A percentile compares a stretch with the other conserved stretches of the same genome.
These are phyloP conservation scores for Leptatherina wallacei DNA, from an alignment of 2,797 vertebrate genomes.

Conservation along the genomic window DNA sequence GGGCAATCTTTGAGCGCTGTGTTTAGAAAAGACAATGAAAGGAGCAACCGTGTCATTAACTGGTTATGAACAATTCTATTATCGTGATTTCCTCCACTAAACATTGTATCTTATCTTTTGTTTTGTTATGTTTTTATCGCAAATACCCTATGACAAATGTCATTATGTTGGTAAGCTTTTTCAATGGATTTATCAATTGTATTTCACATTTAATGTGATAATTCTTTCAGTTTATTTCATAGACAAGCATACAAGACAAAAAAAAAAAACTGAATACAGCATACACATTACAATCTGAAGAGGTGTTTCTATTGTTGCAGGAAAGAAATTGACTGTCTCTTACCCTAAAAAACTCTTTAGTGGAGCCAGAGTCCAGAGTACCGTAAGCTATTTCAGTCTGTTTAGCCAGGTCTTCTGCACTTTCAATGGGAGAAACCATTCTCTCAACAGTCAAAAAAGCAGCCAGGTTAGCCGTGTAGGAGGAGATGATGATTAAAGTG, in stretches of 20 bases:
- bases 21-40: slow-evolving; percentile 1
- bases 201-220: background rate
- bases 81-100: background rate
- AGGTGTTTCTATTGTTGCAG: background rate
- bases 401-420: slow-evolving; percentile 97
- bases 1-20: slow-evolving; percentile 99
- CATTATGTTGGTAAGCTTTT: background rate
- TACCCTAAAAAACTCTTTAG: slow-evolving; percentile 99
- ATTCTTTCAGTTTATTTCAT: background rate
- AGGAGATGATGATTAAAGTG: slow-evolving; percentile 99
- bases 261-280: background rate
- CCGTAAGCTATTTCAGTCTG: slow-evolving; percentile 98
- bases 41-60: slow-evolving; percentile 1
- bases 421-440: slow-evolving; percentile 99
- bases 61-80: background rate
- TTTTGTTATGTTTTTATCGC: too few relatives aligned
- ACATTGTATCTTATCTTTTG: background rate
- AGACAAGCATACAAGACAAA: background rate
- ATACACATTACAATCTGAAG: background rate
- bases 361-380: slow-evolving; percentile 97
- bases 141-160: background rate
- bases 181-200: background rate
- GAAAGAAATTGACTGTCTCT: slow-evolving; percentile 56
- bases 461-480: slow-evolving; percentile 99
- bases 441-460: slow-evolving; percentile 99